Percentiles rank a stretch among this genome's conserved stretches.
phyloP scores from a whole-genome alignment of 30 jellyfish, hydroid and myxozoan genomes.

The Sanderia malayensis region DNA sequence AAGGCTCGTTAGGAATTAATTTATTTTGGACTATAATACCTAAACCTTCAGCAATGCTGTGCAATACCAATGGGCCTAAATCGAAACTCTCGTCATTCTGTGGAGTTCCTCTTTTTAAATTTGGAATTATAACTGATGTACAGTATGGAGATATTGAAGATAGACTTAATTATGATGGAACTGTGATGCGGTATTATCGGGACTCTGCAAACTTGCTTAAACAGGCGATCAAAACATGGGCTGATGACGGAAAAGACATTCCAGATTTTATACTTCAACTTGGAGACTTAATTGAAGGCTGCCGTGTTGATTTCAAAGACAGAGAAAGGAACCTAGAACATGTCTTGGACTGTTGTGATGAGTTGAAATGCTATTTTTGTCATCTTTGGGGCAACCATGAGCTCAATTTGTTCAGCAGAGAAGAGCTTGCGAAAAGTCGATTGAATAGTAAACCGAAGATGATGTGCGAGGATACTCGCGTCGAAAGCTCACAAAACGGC shows the following conservation, averaged over 20 bases:
- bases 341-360: conserved; percentile 21
- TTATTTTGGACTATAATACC: no score
- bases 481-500: not conserved
- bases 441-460: conserved; percentile 58
- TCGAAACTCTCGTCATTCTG: no score
- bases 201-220: conserved; percentile 51
- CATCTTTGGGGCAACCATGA: conserved; percentile 98
- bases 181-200: conserved; percentile 69
- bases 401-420: conserved; percentile 80
- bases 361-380: conserved; percentile 62
- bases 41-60: no score
- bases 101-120: conserved; percentile 34
- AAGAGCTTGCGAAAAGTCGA: conserved; percentile 44
- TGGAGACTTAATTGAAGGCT: conserved; percentile 86
- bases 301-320: conserved; percentile 32
- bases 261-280: conserved; percentile 83
- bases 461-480: not conserved
- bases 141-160: conserved; percentile 80
- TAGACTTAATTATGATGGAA: conserved; percentile 42
- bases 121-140: conserved; percentile 86
- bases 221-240: conserved; percentile 73
- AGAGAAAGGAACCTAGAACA: conserved; percentile 39
- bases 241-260: conserved; percentile 9
- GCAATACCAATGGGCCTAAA: no score
- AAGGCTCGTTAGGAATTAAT: no score